phyloP scores from a whole-genome alignment of 1,140 invertebrate species.

The Elymnias hypermnestra region DNA sequence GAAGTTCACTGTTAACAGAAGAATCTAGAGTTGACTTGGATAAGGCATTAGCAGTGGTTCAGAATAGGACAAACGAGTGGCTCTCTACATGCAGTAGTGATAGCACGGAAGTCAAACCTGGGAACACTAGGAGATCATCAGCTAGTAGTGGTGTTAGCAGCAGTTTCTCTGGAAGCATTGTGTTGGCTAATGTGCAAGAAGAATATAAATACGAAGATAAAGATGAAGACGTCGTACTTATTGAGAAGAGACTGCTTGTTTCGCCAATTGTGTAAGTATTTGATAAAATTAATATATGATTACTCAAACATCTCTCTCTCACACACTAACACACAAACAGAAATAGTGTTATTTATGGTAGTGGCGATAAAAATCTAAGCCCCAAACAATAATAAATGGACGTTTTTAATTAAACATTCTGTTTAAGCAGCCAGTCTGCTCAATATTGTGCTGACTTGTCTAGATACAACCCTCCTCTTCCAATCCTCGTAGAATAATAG shows the following conservation, averaged over 20 bases:
- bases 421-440: too few species aligned
- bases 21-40: conserved; percentile 43
- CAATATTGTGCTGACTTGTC: too few species aligned
- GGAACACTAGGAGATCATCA: conserved; percentile 61
- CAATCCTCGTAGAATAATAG: too few species aligned
- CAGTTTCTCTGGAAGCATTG: conserved; percentile 53
- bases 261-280: conserved; percentile 75
- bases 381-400: too few species aligned
- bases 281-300: too few species aligned
- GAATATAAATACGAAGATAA: conserved; percentile 86
- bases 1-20: conserved; percentile 31
- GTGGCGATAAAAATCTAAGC: too few species aligned
- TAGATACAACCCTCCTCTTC: too few species aligned
- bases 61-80: conserved; percentile 64
- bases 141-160: conserved; percentile 66
- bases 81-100: conserved; percentile 40
- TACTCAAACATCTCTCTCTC: too few species aligned
- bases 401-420: too few species aligned
- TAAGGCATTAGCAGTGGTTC: conserved; percentile 46
- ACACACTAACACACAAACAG: too few species aligned
- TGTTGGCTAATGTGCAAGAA: conserved; percentile 78
- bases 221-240: conserved; percentile 82
- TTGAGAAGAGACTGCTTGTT: conserved; percentile 81
- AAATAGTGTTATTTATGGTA: too few species aligned
- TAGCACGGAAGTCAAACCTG: conserved; percentile 27